Conservation (phyloP, 2,113 vertebrate genomes). For the Phocoena phocoena region DNA sequence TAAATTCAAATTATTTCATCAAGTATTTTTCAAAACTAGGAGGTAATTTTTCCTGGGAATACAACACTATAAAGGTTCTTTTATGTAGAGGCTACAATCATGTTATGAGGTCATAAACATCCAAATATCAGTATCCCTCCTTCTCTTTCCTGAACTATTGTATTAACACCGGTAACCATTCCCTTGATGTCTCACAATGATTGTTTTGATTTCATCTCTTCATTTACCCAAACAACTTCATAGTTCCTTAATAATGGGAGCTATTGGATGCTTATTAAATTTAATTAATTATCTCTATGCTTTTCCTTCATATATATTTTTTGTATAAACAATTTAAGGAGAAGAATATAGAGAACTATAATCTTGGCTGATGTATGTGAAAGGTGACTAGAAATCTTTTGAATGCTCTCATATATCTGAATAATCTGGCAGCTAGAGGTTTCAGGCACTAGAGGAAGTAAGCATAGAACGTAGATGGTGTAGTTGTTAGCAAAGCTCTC, state of each 20-base stretch:
- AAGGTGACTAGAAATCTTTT: not conserved
- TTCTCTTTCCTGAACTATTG: not conserved
- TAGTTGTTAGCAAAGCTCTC: not conserved
- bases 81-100: not conserved
- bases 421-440: not conserved
- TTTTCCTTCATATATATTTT: not conserved
- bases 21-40: not conserved
- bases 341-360: not conserved
- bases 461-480: not conserved
- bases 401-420: not conserved
- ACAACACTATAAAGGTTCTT: not conserved
- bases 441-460: not conserved
- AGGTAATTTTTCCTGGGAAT: not conserved
- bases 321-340: not conserved
- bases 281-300: not conserved
- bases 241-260: not conserved
- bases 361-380: not conserved
- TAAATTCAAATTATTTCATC: not conserved
- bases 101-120: not conserved
- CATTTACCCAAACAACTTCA: not conserved
- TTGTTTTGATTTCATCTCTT: not conserved
- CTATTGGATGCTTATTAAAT: not conserved
- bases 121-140: not conserved
- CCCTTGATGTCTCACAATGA: not conserved
- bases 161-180: not conserved